phyloP scores from a whole-genome alignment of 2,113 vertebrate genomes.

The Entosphenus tridentatus region DNA sequence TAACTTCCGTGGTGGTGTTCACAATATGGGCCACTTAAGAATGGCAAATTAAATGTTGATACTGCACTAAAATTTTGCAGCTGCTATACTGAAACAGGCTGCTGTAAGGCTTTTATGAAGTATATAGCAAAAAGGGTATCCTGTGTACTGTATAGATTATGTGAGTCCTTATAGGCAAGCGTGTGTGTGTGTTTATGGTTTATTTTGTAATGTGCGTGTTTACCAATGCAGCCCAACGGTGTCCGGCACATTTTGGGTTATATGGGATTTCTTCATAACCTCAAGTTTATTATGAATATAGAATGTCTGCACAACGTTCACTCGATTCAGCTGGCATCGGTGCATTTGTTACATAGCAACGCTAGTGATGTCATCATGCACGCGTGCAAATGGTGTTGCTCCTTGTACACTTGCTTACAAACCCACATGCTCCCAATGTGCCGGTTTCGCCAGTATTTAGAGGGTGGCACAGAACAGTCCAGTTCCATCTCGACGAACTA shows the following conservation, averaged over 20 bases:
- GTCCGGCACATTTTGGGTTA: neutral
- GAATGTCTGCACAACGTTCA: neutral
- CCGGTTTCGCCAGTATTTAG: neutral
- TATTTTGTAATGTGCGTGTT: neutral
- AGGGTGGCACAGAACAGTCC: neutral
- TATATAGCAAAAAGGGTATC: too few species aligned
- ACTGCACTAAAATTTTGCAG: too few species aligned
- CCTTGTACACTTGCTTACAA: neutral
- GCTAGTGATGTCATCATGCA: neutral
- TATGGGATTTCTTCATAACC: neutral
- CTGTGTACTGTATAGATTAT: neutral
- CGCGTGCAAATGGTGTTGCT: too few species aligned
- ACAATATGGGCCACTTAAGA: too few species aligned
- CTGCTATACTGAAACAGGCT: too few species aligned
- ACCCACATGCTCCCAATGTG: neutral
- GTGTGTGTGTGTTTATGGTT: neutral
- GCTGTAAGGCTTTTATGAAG: too few species aligned
- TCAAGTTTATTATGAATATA: neutral
- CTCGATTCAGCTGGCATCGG: slow-evolving; percentile 3
- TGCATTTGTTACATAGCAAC: slow-evolving; percentile 4
- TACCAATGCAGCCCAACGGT: neutral
- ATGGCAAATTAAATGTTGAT: too few species aligned
- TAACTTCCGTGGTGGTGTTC: too few species aligned
- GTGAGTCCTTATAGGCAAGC: neutral
- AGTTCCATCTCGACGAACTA: neutral